Evolutionary conservation across 1,140 invertebrate species (phyloP).

Genomic region (Drosophila sucinea): DNA sequence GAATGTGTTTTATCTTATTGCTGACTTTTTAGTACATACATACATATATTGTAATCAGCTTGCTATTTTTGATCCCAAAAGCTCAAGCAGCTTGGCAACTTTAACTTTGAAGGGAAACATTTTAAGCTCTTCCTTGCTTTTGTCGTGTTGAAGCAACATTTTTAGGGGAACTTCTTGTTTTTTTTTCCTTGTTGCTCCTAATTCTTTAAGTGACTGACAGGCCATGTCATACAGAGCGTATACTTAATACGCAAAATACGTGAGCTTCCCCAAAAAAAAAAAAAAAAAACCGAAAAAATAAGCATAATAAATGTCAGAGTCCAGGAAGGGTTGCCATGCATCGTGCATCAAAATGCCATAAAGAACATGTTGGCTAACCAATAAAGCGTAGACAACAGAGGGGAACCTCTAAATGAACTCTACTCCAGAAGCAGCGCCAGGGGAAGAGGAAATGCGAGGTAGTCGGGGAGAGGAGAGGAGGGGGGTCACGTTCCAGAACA

Average conservation of each 20-base stretch:
- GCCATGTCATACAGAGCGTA: conserved; percentile 56
- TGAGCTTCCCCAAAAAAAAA: conserved; percentile 53
- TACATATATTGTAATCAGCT: neutral
- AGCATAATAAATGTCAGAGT: conserved; percentile 70
- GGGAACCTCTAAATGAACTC: conserved; percentile 65
- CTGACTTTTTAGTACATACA: neutral
- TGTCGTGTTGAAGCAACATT: conserved; percentile 8
- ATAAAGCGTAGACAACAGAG: conserved; percentile 67
- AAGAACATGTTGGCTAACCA: conserved; percentile 71
- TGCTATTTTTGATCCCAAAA: conserved; percentile 8
- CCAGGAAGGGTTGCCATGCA: conserved; percentile 66
- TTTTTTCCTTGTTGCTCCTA: conserved; percentile 14
- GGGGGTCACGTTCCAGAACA: conserved; percentile 52
- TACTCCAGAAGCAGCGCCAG: conserved; percentile 4
- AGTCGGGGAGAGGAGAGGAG: neutral
- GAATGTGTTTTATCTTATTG: too few relatives aligned
- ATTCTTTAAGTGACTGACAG: conserved; percentile 57
- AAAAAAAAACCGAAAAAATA: conserved; percentile 54
- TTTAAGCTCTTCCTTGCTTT: conserved; percentile 4
- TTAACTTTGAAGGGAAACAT: conserved; percentile 4
- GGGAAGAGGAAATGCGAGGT: conserved; percentile 8
- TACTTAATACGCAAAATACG: conserved; percentile 71
- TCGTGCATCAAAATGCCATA: conserved; percentile 73
- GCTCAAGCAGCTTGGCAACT: conserved; percentile 24
- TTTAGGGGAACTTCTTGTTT: conserved; percentile 2